These are phyloP conservation scores for Chelonoidis abingdonii DNA, from an alignment of 2,113 vertebrate species.

Conservation along the genomic window DNA sequence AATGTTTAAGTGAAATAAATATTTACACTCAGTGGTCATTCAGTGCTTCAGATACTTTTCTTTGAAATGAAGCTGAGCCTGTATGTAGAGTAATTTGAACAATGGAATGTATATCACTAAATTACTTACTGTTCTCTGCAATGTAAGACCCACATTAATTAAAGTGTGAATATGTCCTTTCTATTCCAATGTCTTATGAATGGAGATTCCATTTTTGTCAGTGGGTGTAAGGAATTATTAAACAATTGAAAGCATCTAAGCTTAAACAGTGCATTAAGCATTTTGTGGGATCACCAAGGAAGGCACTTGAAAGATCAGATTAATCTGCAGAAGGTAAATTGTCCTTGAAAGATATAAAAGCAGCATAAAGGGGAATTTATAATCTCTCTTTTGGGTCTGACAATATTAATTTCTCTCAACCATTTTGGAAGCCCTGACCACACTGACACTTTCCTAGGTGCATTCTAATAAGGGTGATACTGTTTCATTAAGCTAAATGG, in stretches of 20 bases:
- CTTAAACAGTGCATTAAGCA: constrained; percentile 50
- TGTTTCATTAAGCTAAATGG: constrained; percentile 51
- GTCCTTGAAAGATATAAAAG: constrained; percentile 78
- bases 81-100: background rate
- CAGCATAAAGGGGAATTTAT: constrained; percentile 78
- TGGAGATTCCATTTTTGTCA: background rate
- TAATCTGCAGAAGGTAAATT: constrained; percentile 71
- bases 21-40: background rate
- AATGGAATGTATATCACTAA: background rate
- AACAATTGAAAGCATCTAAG: background rate
- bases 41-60: background rate
- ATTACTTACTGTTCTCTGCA: background rate
- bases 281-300: constrained; percentile 33
- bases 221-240: background rate
- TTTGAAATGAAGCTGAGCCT: background rate
- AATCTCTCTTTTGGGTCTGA: constrained; percentile 78
- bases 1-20: background rate
- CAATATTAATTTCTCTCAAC: constrained; percentile 83
- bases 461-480: constrained; percentile 76
- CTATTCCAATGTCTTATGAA: background rate
- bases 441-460: constrained; percentile 62
- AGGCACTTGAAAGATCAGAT: constrained; percentile 64
- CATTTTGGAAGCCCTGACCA: constrained; percentile 73
- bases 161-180: background rate
- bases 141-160: background rate